Conservation (phyloP, 2,113 vertebrate genomes). For the Orientallactaga bullata region DNA sequence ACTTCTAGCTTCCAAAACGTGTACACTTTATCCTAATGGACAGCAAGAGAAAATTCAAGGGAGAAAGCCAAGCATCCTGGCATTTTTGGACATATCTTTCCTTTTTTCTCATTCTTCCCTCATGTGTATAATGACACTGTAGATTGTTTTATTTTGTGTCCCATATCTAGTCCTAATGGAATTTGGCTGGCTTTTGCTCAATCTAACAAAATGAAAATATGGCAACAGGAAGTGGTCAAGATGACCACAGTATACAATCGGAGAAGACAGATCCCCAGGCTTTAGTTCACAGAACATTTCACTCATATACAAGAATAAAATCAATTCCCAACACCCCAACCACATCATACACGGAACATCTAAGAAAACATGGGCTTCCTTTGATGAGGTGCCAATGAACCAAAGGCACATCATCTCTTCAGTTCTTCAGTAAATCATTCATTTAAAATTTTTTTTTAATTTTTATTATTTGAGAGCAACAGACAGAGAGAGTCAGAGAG, state of each 20-base stretch:
- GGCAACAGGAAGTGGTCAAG: conserved; percentile 17
- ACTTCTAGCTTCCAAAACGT: not conserved
- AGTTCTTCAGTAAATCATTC: conserved; percentile 13
- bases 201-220: conserved; percentile 35
- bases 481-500: too few relatives aligned
- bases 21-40: not conserved
- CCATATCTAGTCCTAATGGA: conserved; percentile 11
- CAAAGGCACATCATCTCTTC: not conserved
- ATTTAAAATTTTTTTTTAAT: too few relatives aligned
- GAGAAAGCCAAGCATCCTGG: not conserved
- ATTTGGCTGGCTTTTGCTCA: conserved; percentile 38
- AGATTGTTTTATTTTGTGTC: not conserved
- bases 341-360: not conserved
- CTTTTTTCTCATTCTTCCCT: not conserved
- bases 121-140: not conserved
- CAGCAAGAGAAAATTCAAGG: conserved; percentile 43
- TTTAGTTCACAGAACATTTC: not conserved
- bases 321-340: not conserved
- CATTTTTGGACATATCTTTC: not conserved
- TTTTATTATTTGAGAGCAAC: too few relatives aligned
- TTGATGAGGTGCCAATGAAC: not conserved
- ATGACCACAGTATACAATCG: not conserved
- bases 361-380: not conserved
- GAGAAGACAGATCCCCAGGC: not conserved
- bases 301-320: not conserved